These are phyloP conservation scores for Atractosteus spatula DNA, from an alignment of 2,113 vertebrate species.

Conservation along the genomic window DNA sequence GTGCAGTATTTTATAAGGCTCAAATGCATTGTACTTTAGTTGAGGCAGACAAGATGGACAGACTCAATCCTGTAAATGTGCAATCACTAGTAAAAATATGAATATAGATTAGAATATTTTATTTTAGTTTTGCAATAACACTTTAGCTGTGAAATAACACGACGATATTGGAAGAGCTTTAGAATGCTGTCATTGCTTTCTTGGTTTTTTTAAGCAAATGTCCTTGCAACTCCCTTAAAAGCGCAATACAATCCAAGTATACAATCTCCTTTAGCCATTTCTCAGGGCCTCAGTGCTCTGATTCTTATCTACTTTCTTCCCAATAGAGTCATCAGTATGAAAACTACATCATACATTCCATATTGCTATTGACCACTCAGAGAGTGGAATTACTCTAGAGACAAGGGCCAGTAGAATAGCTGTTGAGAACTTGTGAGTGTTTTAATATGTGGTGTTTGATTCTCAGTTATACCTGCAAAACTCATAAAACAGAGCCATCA, in stretches of 20 bases:
- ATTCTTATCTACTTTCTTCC: not conserved
- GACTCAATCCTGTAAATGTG: no score
- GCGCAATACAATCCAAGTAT: not conserved
- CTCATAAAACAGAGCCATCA: conserved; percentile 43
- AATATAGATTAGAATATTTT: no score
- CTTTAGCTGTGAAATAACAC: no score
- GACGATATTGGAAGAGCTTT: no score
- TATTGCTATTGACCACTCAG: conserved; percentile 25
- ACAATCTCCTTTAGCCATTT: not conserved
- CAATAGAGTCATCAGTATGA: conserved; percentile 4
- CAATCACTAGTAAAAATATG: no score
- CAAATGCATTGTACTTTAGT: no score
- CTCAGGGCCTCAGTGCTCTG: not conserved
- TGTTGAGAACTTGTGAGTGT: conserved; percentile 10
- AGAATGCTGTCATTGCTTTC: no score
- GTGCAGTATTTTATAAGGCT: no score
- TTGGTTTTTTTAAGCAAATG: no score
- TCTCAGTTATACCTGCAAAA: conserved; percentile 40
- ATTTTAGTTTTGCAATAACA: no score
- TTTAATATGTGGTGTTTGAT: conserved; percentile 24
- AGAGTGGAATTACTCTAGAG: conserved; percentile 19
- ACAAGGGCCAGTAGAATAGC: conserved; percentile 16
- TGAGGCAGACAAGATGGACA: no score
- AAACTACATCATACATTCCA: conserved; percentile 22
- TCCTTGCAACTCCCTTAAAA: no score